These are phyloP conservation scores for Acholoe squamosa DNA, from an alignment of 2,888 invertebrate genomes.

Conservation along the genomic window DNA sequence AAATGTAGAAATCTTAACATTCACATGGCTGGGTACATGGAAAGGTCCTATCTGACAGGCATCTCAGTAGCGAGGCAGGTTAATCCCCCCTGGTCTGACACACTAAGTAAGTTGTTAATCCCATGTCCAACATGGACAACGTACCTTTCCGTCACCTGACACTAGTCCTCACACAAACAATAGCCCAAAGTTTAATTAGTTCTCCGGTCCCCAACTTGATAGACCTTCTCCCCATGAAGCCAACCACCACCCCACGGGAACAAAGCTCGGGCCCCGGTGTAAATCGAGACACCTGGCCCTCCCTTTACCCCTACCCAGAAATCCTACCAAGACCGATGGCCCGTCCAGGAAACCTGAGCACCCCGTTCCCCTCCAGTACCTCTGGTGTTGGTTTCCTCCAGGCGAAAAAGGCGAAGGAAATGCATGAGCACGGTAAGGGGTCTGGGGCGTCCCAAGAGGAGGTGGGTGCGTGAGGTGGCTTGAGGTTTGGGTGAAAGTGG, in stretches of 20 bases:
- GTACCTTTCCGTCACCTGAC: not conserved
- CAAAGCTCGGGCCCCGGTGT: conserved; percentile 1
- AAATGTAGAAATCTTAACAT: too few species aligned
- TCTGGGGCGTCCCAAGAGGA: not conserved
- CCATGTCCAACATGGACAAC: not conserved
- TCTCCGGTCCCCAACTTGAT: not conserved
- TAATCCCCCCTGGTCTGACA: not conserved
- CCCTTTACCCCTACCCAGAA: not conserved
- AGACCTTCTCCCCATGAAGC: not conserved
- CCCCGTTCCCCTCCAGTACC: conserved; percentile 45
- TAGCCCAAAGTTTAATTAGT: not conserved
- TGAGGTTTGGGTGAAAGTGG: not conserved
- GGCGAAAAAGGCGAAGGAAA: not conserved
- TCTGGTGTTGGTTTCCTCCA: not conserved
- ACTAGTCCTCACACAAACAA: not conserved
- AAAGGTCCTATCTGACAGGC: too few species aligned
- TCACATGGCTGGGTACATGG: too few species aligned
- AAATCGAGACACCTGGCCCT: conserved; percentile 35
- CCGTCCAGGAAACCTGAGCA: not conserved
- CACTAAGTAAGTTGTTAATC: conserved; percentile 26
- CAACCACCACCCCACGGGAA: not conserved
- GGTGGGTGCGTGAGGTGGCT: conserved; percentile 5
- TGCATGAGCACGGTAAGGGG: not conserved
- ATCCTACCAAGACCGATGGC: conserved; percentile 46
- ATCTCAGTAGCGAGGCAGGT: too few species aligned